phyloP scores from a whole-genome alignment of 2,888 invertebrate genomes.

The Elmis aenea region DNA sequence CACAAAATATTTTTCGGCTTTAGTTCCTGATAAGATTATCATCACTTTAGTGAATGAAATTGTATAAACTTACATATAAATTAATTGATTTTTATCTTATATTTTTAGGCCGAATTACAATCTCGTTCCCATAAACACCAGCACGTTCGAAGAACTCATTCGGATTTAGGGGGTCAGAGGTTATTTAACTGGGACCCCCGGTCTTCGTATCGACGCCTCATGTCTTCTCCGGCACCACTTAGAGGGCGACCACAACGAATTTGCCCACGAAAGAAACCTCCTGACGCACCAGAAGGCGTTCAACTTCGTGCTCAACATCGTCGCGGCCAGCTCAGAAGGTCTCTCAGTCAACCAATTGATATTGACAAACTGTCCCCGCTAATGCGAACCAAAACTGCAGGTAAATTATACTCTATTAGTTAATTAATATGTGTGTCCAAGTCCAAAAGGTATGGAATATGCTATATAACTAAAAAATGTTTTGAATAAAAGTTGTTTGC shows the following conservation, averaged over 20 bases:
- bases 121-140: conserved; percentile 46
- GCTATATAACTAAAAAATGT: too few relatives aligned
- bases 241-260: conserved; percentile 45
- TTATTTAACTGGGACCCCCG: conserved; percentile 52
- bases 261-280: conserved; percentile 48
- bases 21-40: too few relatives aligned
- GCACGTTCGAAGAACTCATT: conserved; percentile 53
- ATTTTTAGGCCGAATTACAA: conserved; percentile 51
- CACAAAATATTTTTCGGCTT: too few relatives aligned
- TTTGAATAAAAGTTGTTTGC: too few relatives aligned
- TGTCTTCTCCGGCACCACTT: conserved; percentile 47
- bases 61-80: too few relatives aligned
- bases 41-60: too few relatives aligned
- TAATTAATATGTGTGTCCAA: too few relatives aligned
- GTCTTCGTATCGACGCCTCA: conserved; percentile 48
- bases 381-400: conserved; percentile 51
- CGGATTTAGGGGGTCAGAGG: conserved; percentile 55
- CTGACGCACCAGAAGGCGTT: conserved; percentile 35
- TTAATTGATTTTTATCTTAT: conserved; percentile 26
- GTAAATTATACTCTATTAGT: conserved; percentile 32
- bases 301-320: conserved; percentile 28
- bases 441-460: too few relatives aligned
- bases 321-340: conserved; percentile 47
- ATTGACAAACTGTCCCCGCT: conserved; percentile 56
- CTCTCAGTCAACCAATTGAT: conserved; percentile 66